Conservation (phyloP, 2,797 vertebrate genomes). For the Gouania willdenowi region DNA sequence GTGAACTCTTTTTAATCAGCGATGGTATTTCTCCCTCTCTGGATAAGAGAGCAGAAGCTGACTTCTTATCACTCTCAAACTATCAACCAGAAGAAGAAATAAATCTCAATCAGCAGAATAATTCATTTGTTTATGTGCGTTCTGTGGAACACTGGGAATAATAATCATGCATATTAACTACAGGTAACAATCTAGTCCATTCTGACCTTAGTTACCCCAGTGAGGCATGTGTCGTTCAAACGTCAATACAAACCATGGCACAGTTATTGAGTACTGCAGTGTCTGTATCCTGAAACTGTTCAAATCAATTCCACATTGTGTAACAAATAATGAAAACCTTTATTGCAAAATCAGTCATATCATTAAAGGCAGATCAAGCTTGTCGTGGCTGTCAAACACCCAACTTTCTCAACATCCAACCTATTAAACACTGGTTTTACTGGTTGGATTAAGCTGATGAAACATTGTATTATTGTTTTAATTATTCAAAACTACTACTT, state of each 20-base stretch:
- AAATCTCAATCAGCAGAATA: slow-evolving; percentile 2
- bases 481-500: too few species aligned
- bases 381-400: too few species aligned
- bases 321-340: background rate
- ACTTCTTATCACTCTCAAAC: slow-evolving; percentile 19
- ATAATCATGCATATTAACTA: background rate
- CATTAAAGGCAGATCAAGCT: too few species aligned
- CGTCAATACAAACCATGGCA: slow-evolving; percentile 21
- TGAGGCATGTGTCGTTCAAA: background rate
- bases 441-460: too few species aligned
- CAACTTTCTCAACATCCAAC: too few species aligned
- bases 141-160: background rate
- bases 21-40: slow-evolving; percentile 1
- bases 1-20: slow-evolving; percentile 16
- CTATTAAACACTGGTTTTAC: too few species aligned
- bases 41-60: background rate
- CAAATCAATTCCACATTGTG: slow-evolving; percentile 18
- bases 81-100: slow-evolving; percentile 9
- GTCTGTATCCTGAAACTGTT: slow-evolving; percentile 9
- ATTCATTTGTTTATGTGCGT: background rate
- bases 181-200: slow-evolving; percentile 1
- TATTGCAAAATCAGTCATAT: too few species aligned
- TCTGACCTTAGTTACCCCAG: background rate
- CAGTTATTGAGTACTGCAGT: slow-evolving; percentile 6
- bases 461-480: too few species aligned